Evolutionary conservation across 2,113 vertebrate genomes (phyloP).

Genomic region (Carassius gibelio): DNA sequence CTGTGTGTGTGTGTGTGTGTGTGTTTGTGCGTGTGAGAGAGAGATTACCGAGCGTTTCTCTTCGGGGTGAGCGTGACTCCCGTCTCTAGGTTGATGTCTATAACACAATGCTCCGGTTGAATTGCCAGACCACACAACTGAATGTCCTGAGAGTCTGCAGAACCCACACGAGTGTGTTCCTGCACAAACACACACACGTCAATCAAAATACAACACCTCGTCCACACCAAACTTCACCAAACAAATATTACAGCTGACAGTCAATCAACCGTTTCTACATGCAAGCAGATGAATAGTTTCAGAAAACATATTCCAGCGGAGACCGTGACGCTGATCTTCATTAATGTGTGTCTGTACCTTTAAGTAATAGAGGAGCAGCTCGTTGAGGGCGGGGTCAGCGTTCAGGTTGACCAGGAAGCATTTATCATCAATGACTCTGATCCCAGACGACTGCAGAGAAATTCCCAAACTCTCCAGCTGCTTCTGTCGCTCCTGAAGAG

Average conservation of each 20-base stretch:
- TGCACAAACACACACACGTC: conserved; percentile 54
- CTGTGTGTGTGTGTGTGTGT: too few species aligned
- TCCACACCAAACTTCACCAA: background rate
- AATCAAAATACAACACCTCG: background rate
- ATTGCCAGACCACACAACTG: conserved; percentile 96
- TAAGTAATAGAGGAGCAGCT: too few species aligned
- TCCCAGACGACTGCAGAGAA: too few species aligned
- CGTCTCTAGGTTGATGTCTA: conserved; percentile 81
- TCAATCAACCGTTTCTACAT: too few species aligned
- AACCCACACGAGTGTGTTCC: conserved; percentile 91
- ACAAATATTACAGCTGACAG: background rate
- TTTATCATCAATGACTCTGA: too few species aligned
- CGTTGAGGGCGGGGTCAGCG: too few species aligned
- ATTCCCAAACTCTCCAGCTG: too few species aligned
- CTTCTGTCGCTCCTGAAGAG: too few species aligned
- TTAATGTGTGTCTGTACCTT: too few species aligned
- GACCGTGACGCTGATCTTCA: too few species aligned
- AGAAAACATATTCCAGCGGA: background rate
- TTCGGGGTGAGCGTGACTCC: conserved; percentile 81
- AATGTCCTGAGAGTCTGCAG: conserved; percentile 92
- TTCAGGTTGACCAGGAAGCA: too few species aligned
- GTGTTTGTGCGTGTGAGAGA: too few species aligned
- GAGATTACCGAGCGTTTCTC: conserved; percentile 42
- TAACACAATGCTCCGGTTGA: conserved; percentile 88
- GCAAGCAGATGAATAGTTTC: background rate